Evolutionary conservation across 2,888 invertebrate genomes (phyloP).

Genomic region (Sialis fuliginosa): DNA sequence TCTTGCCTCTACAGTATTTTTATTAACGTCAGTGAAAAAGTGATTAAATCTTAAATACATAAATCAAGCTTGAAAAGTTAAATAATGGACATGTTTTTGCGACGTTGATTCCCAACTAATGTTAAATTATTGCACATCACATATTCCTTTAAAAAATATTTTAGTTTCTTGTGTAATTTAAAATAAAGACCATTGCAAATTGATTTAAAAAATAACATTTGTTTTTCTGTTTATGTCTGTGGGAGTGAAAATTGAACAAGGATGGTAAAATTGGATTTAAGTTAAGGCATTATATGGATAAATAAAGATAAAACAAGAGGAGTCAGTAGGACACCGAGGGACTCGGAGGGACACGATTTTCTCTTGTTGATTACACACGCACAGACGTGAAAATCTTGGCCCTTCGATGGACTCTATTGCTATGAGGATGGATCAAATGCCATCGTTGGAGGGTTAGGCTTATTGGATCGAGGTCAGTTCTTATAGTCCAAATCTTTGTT

Average conservation of each 20-base stretch:
- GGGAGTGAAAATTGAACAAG: neutral
- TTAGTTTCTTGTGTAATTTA: too few species aligned
- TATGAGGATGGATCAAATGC: slow-evolving; percentile 2
- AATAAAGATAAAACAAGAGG: slow-evolving; percentile 1
- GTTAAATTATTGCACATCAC: too few species aligned
- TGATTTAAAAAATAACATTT: neutral
- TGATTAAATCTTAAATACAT: too few species aligned
- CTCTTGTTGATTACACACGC: neutral
- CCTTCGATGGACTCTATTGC: slow-evolving; percentile 6
- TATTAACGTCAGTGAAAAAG: too few species aligned
- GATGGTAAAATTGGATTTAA: slow-evolving; percentile 4
- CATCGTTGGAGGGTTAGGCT: neutral
- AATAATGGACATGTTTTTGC: too few species aligned
- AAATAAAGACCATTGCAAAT: too few species aligned
- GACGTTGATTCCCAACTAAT: too few species aligned
- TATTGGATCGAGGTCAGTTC: neutral
- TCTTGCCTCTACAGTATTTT: too few species aligned
- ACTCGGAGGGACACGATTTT: slow-evolving; percentile 7
- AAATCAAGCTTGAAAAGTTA: too few species aligned
- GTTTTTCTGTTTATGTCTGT: neutral
- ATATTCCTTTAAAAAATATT: too few species aligned
- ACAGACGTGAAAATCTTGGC: slow-evolving; percentile 4
- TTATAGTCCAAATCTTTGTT: slow-evolving; percentile 1
- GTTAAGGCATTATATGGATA: slow-evolving; percentile 1
- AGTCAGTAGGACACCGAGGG: slow-evolving; percentile 5